Evolutionary conservation across 2,797 vertebrate species (phyloP), one percentile per base, ranked within the genome.

Genomic region (Dendrocincla fuliginosa): DNA sequence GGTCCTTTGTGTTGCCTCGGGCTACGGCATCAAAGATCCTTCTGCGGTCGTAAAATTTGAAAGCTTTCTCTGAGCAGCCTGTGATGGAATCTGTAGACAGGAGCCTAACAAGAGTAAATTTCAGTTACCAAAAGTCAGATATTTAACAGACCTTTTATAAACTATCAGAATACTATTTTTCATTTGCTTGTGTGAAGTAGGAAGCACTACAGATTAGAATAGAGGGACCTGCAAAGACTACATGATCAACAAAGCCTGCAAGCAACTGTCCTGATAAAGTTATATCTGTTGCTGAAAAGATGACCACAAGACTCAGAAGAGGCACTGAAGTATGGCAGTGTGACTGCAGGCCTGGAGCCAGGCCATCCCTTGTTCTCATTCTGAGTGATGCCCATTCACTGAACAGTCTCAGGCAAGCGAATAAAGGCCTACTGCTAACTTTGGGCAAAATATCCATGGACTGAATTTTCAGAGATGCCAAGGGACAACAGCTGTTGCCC

Each of bases 1-100:
- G 96, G 50, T 98, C 97, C 56, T 94, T 97, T 22, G 97, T 97
- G 95, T 98, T 97, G 33, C 98, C 98, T 80, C 96, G 97, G 75
- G 98, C 98, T 2, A 98, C 98, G 0, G 98, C 98, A 39, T 98
- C 98, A 39, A 98, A 98, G 79, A 98, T 98, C 89, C 96, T 98
- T 89, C 96, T 97, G 55, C 98, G 97, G 53, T 98, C 98, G 3
- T 98, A 98, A 82, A 98, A 97, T 75, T 91, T 97, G 89, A 97
- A 97, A 28, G 93, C 87, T 75, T 98, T 97, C 92, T 98, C 96
- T 2, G 88, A 81, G 37, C 93, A 87, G 4, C 91, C 61, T 3
- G 93, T 70, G 32, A 97, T 94, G 22, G 97, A 97, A 63, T 98
- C 96, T 69, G 96, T 91, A 67, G 95, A 95, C 0, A 94, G 76